phyloP scores from a whole-genome alignment of 2,113 vertebrate species.

The Rhynchomys soricoides region DNA sequence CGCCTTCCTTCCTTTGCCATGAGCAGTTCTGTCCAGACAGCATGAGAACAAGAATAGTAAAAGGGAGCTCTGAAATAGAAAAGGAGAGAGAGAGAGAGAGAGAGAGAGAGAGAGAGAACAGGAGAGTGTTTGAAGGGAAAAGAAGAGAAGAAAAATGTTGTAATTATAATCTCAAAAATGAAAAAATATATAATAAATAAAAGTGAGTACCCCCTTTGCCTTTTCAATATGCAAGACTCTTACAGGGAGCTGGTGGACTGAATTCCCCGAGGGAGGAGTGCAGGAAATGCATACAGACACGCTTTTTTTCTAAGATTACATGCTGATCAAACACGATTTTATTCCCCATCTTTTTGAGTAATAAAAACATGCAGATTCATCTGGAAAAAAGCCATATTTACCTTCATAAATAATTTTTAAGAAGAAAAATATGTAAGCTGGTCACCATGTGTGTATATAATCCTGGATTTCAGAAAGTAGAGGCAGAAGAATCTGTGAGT shows the following conservation, averaged over 20 bases:
- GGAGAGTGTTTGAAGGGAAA: not conserved
- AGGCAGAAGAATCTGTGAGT: not conserved
- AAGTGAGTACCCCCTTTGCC: not conserved
- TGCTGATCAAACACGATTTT: not conserved
- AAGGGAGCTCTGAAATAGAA: not conserved
- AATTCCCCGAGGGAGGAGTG: not conserved
- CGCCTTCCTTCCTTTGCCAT: not conserved
- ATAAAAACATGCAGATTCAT: constrained; percentile 33
- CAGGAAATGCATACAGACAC: not conserved
- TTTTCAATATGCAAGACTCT: constrained; percentile 27
- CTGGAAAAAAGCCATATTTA: not conserved
- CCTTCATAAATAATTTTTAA: not conserved
- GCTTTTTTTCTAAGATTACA: not conserved
- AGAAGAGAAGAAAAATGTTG: not conserved
- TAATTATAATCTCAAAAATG: not conserved
- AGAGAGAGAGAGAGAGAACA: not conserved
- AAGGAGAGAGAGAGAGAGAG: not conserved
- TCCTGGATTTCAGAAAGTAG: not conserved
- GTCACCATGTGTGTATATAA: not conserved
- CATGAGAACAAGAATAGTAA: not conserved
- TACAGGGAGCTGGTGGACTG: not conserved
- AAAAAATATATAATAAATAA: not conserved
- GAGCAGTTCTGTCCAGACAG: not conserved
- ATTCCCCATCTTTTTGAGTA: constrained; percentile 40
- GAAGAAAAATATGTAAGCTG: not conserved